Percentiles rank a stretch among this genome's conserved stretches.
These are phyloP conservation scores for Leptinotarsa tumamoca DNA, from an alignment of 2,888 invertebrate genomes.

Conservation along the genomic window DNA sequence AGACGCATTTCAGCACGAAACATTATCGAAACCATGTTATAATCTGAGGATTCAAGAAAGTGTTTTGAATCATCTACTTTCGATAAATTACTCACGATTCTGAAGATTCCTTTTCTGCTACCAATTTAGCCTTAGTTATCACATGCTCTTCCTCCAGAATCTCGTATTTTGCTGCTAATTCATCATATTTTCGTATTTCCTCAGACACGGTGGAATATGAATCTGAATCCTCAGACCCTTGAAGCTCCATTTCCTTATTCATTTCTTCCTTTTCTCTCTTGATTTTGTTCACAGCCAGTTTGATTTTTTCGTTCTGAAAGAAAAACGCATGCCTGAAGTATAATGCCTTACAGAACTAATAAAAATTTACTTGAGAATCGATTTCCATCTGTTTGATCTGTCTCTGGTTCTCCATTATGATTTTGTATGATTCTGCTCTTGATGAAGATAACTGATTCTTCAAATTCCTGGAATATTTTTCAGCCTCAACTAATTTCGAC, in stretches of 20 bases:
- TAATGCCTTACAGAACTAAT: too few species aligned
- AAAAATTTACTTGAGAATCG: slow-evolving; percentile 57
- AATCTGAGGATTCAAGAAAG: too few species aligned
- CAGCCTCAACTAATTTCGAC: slow-evolving; percentile 60
- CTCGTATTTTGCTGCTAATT: slow-evolving; percentile 85
- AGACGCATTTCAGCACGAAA: too few species aligned
- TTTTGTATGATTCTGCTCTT: slow-evolving; percentile 73
- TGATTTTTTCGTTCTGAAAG: slow-evolving; percentile 74
- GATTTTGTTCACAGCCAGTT: slow-evolving; percentile 75
- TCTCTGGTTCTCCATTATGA: slow-evolving; percentile 74
- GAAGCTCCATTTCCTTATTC: slow-evolving; percentile 81
- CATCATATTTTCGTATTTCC: slow-evolving; percentile 81
- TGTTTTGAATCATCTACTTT: too few species aligned
- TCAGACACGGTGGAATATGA: slow-evolving; percentile 76
- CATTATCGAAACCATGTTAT: too few species aligned
- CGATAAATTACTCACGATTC: slow-evolving; percentile 70
- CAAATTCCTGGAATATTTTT: slow-evolving; percentile 54
- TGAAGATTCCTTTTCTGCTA: slow-evolving; percentile 84
- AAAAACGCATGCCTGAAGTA: too few species aligned
- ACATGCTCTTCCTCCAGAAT: slow-evolving; percentile 87
- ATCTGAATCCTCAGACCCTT: slow-evolving; percentile 78
- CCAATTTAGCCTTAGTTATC: slow-evolving; percentile 83
- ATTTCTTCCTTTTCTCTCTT: slow-evolving; percentile 81
- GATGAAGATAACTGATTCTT: slow-evolving; percentile 73
- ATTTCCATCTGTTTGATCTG: slow-evolving; percentile 65